Evolutionary conservation across 2,888 invertebrate genomes (phyloP).

Genomic region (Pyrrhia umbra): DNA sequence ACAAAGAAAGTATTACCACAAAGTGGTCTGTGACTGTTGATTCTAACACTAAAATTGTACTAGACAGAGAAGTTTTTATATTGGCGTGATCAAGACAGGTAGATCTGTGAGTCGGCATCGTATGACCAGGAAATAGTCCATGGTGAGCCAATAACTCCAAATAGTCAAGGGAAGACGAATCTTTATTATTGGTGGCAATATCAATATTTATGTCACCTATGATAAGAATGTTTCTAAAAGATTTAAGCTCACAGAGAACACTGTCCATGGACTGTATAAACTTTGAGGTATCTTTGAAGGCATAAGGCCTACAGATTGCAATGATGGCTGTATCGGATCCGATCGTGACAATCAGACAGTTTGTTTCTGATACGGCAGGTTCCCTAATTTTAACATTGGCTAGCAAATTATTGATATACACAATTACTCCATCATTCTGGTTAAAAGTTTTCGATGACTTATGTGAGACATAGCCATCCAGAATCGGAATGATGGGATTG

Average conservation of each 20-base stretch:
- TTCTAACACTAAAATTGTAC: neutral
- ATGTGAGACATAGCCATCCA: no score
- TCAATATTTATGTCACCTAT: no score
- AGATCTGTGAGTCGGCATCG: neutral
- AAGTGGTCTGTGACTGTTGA: neutral
- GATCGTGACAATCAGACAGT: neutral
- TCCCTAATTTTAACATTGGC: no score
- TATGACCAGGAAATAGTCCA: neutral
- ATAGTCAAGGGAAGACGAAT: neutral
- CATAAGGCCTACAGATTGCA: neutral
- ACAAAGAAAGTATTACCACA: neutral
- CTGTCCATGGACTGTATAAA: neutral
- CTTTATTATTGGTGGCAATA: neutral
- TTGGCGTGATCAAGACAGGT: conserved; percentile 2
- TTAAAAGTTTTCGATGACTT: no score
- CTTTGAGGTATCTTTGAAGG: neutral
- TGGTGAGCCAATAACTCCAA: neutral
- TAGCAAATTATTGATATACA: no score
- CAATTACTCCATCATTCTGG: no score
- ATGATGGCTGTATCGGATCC: neutral
- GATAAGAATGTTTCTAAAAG: no score
- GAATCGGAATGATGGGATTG: no score
- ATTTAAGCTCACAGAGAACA: neutral
- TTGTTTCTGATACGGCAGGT: no score
- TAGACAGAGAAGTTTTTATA: neutral